Evolutionary conservation across 2,113 vertebrate genomes (phyloP).

Genomic region (Gopherus flavomarginatus): DNA sequence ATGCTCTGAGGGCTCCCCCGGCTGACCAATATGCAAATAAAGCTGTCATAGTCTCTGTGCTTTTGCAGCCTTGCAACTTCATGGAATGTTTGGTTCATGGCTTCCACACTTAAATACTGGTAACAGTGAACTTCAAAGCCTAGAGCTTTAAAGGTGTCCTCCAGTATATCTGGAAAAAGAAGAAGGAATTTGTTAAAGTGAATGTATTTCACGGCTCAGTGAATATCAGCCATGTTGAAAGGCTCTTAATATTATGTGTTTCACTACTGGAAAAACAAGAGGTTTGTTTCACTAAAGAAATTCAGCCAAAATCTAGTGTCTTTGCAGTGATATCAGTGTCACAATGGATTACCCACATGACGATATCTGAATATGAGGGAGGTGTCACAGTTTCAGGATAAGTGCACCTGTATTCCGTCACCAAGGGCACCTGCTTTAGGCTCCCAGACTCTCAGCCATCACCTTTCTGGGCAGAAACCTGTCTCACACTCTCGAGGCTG

Average conservation of each 20-base stretch:
- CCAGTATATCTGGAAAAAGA: constrained; percentile 80
- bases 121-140: constrained; percentile 77
- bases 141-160: constrained; percentile 80
- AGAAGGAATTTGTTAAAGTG: not conserved
- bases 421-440: not conserved
- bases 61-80: constrained; percentile 55
- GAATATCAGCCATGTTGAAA: not conserved
- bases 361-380: not conserved
- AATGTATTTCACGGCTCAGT: not conserved
- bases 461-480: not conserved
- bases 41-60: constrained; percentile 78
- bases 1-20: constrained; percentile 78
- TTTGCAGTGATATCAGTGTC: not conserved
- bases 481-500: not conserved
- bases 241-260: not conserved
- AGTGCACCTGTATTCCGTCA: not conserved
- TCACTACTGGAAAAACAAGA: not conserved
- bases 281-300: not conserved
- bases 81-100: constrained; percentile 58
- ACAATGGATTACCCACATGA: not conserved
- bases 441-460: not conserved
- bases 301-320: not conserved
- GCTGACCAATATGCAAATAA: constrained; percentile 89
- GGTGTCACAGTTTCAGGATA: not conserved
- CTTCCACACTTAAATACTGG: constrained; percentile 52